Base-by-base conservation (phyloP, 2,797 vertebrate species). In the Geotrypetes seraphini region DNA sequence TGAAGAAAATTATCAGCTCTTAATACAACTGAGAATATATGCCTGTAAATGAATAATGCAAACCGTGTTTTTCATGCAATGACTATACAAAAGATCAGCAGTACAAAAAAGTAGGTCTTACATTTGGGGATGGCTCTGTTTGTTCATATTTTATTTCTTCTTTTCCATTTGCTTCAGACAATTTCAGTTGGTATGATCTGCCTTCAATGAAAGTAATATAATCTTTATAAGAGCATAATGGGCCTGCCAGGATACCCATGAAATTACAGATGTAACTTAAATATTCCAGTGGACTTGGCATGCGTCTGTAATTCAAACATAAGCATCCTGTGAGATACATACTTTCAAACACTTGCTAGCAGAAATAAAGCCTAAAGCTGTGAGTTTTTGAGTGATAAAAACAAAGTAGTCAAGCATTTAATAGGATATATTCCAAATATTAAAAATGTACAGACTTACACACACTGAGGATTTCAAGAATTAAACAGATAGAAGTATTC, bases 261-360 rank as follows among this genome's bases (percentile, higher is more conserved):
- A 99, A 99, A 87, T 97, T 97, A 71, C 91, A 99, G 76, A 87
- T 97, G 78, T 97, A 99, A 76, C 95, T 99, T 55, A 97, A 66
- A 73, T 95, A 96, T 73, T 99, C 94, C 73, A 99, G 75, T 33
- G 94, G 77, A 69, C 88, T 97, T 47, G 93, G 93, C 91, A 96
- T 92, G 65, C 84, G 86, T 67, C 96, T 97, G 73, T 13, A 81
- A 66, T 43, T 39, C 45, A 74, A 74, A 76, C 45, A 80, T 40
- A 66, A 27, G 53, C 53, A 53, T 45, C 37, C 45, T 0, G 64
- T 81, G 61, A 78, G 71, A 54, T 22, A 39, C 25, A 16, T 2
- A 13, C 25, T 18, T 55, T 42, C 39, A 20, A 36, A 39, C 22
- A 44, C 12, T n/a, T n/a, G n/a, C n/a, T n/a, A n/a, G n/a, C n/a